A percentile compares a stretch with the other conserved stretches of the same genome.
These are phyloP conservation scores for Desoria tigrina DNA, from an alignment of 2,888 invertebrate species.

Conservation along the genomic window DNA sequence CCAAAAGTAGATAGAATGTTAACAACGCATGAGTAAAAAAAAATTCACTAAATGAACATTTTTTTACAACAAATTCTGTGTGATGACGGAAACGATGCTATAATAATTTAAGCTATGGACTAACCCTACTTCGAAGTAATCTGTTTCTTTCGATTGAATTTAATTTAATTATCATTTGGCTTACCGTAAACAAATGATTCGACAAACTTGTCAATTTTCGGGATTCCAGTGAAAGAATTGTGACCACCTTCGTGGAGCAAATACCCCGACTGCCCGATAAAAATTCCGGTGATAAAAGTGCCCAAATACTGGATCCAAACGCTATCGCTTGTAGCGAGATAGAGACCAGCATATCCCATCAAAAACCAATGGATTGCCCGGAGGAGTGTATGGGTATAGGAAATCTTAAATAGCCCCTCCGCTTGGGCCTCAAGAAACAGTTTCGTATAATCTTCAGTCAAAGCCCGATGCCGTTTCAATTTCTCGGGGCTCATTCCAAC, in stretches of 20 bases:
- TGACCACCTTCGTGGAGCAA: constrained; percentile 51
- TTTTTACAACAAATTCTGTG: too few relatives aligned
- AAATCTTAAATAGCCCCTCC: constrained; percentile 48
- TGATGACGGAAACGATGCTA: too few relatives aligned
- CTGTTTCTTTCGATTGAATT: too few relatives aligned
- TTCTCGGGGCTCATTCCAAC: not conserved
- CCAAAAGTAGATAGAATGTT: too few relatives aligned
- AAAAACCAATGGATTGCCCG: constrained; percentile 21
- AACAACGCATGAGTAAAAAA: too few relatives aligned
- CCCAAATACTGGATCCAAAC: too few relatives aligned
- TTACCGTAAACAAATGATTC: constrained; percentile 46
- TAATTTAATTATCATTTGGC: not conserved
- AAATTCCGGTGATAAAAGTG: constrained; percentile 47
- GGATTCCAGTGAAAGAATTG: constrained; percentile 48
- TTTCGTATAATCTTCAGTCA: constrained; percentile 47
- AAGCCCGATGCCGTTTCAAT: constrained; percentile 14
- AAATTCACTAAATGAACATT: too few relatives aligned
- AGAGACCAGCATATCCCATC: too few relatives aligned
- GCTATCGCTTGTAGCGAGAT: too few relatives aligned
- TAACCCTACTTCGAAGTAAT: too few relatives aligned
- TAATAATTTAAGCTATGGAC: too few relatives aligned
- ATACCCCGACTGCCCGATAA: constrained; percentile 49
- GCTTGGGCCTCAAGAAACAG: constrained; percentile 41
- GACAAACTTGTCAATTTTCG: constrained; percentile 47
- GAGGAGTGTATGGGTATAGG: constrained; percentile 44